These are phyloP conservation scores for Xylophagus ater DNA, from an alignment of 2,888 invertebrate genomes.

Conservation along the genomic window DNA sequence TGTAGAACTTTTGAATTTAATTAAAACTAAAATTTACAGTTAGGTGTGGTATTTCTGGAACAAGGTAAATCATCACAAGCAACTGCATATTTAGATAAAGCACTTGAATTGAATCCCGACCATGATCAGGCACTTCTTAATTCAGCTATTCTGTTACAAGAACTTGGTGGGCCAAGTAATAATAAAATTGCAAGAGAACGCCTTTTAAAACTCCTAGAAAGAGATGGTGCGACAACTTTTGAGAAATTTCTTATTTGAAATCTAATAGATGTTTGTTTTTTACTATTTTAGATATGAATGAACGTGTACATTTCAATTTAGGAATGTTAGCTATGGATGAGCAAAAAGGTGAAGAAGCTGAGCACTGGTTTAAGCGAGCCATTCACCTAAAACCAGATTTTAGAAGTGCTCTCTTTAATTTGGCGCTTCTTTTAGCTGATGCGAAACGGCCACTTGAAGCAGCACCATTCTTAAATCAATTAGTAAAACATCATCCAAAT, in stretches of 20 bases:
- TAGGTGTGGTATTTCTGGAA: constrained; percentile 89
- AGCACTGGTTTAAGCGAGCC: constrained; percentile 82
- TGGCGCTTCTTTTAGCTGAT: constrained; percentile 82
- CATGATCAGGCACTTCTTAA: constrained; percentile 91
- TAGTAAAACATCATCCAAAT: constrained; percentile 83
- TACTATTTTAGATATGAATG: constrained; percentile 53
- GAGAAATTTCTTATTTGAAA: neutral
- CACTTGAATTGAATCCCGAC: constrained; percentile 83
- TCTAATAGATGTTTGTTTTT: neutral
- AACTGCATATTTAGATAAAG: constrained; percentile 82
- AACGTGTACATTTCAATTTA: constrained; percentile 86
- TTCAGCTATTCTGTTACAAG: constrained; percentile 89
- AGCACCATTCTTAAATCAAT: constrained; percentile 80
- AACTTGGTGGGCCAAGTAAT: constrained; percentile 68
- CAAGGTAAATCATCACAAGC: constrained; percentile 87
- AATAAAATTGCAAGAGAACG: constrained; percentile 70
- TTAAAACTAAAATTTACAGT: neutral
- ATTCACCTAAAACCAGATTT: constrained; percentile 81
- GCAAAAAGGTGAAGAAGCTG: constrained; percentile 75
- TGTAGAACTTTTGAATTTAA: neutral
- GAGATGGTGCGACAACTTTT: constrained; percentile 43
- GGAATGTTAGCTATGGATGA: constrained; percentile 97
- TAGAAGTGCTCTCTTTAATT: constrained; percentile 86
- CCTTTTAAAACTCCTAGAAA: constrained; percentile 66
- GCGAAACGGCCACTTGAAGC: constrained; percentile 81